Evolutionary conservation across 2,888 invertebrate species (phyloP).

Genomic region (Cryptocephalus moraei): DNA sequence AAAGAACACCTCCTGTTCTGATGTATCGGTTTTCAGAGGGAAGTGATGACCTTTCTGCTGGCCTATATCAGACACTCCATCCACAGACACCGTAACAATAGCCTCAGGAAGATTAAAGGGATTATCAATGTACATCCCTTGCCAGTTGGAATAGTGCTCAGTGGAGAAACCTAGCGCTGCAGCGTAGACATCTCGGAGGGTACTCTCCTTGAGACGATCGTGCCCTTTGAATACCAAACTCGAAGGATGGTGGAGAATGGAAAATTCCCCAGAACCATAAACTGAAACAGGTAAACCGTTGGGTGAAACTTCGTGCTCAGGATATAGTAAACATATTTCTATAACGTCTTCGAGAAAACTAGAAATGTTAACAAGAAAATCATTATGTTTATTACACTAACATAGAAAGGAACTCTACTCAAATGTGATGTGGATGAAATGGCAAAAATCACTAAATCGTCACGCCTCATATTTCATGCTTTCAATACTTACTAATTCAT

Average conservation of each 20-base stretch:
- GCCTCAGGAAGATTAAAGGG: slow-evolving; percentile 68
- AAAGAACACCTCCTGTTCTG: slow-evolving; percentile 51
- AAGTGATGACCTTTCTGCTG: slow-evolving; percentile 44
- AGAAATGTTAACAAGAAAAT: too few relatives aligned
- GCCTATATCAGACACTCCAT: slow-evolving; percentile 52
- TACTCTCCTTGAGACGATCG: slow-evolving; percentile 50
- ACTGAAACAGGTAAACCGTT: slow-evolving; percentile 35
- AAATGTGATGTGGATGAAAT: too few relatives aligned
- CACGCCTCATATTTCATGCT: too few relatives aligned
- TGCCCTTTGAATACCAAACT: slow-evolving; percentile 59
- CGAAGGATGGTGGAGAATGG: slow-evolving; percentile 56
- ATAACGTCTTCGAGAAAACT: too few relatives aligned
- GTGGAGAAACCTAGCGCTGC: slow-evolving; percentile 62
- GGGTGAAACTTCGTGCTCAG: neutral
- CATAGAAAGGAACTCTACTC: too few relatives aligned
- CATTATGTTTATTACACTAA: too few relatives aligned
- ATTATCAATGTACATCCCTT: slow-evolving; percentile 54
- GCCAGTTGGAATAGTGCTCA: slow-evolving; percentile 60
- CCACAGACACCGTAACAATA: slow-evolving; percentile 56
- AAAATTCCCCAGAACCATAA: slow-evolving; percentile 55
- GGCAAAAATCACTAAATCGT: too few relatives aligned
- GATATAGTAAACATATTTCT: too few relatives aligned
- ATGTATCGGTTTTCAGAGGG: slow-evolving; percentile 50
- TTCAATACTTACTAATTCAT: too few relatives aligned
- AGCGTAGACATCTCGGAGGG: slow-evolving; percentile 60